Conservation (phyloP, 1,140 invertebrate genomes). For the Palaemon carinicauda region DNA sequence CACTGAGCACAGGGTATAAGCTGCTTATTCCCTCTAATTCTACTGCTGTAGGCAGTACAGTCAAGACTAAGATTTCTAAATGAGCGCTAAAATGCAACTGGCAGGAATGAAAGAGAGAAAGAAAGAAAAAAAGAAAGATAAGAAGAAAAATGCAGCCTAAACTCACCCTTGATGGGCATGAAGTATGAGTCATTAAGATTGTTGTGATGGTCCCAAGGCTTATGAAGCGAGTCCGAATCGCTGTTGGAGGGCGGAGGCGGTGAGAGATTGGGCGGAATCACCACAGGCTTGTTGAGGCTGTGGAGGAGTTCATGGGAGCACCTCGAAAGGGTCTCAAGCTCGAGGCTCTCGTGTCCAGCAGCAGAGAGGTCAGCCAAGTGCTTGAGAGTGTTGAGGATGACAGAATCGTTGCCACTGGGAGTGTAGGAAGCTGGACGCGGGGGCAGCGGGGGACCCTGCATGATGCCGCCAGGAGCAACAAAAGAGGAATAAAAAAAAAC, state of each 20-base stretch:
- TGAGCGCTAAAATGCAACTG: not conserved
- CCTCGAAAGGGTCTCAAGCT: constrained; percentile 46
- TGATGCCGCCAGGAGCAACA: constrained; percentile 2
- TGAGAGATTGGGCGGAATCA: constrained; percentile 31
- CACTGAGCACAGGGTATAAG: too few species aligned
- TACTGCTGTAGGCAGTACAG: too few species aligned
- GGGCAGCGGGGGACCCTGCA: constrained; percentile 52
- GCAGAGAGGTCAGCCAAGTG: constrained; percentile 50
- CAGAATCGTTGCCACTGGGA: constrained; percentile 42
- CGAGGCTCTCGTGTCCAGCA: constrained; percentile 42
- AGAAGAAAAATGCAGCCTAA: not conserved
- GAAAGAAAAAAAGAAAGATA: not conserved
- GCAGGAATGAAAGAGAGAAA: not conserved
- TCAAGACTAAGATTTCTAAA: too few species aligned
- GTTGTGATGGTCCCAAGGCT: constrained; percentile 58
- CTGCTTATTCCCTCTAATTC: too few species aligned
- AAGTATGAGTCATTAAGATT: constrained; percentile 57
- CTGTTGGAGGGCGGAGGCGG: constrained; percentile 46
- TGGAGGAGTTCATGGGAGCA: constrained; percentile 49
- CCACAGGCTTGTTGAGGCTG: constrained; percentile 47
- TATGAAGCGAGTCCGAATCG: constrained; percentile 43
- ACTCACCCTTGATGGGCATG: constrained; percentile 57
- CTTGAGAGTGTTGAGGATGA: constrained; percentile 51
- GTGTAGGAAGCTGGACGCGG: constrained; percentile 45
- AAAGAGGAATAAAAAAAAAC: not conserved